A percentile compares a stretch with the other conserved stretches of the same genome.
Evolutionary conservation across 1,140 invertebrate species (phyloP).

Genomic region (Lerema accius): DNA sequence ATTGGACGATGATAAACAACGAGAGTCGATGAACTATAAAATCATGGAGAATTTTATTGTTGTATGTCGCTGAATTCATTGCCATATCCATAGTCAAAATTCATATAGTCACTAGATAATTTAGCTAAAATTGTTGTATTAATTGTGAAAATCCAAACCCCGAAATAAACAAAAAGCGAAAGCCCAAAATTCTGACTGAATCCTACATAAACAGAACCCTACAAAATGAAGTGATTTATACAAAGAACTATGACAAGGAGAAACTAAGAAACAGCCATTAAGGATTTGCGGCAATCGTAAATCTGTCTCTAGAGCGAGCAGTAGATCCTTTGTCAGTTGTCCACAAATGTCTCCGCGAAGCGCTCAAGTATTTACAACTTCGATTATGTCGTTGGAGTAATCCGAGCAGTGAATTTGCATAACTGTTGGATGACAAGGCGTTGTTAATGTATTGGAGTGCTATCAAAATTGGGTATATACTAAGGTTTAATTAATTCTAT

Average conservation of each 20-base stretch:
- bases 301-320: slow-evolving; percentile 1
- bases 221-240: background rate
- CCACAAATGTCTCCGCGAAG: slow-evolving; percentile 5
- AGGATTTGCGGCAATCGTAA: slow-evolving; percentile 18
- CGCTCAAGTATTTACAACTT: slow-evolving; percentile 13
- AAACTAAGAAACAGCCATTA: slow-evolving; percentile 10
- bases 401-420: slow-evolving; percentile 8
- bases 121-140: too few species aligned
- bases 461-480: background rate
- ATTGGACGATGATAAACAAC: too few species aligned
- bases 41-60: too few species aligned
- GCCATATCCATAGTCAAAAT: too few species aligned
- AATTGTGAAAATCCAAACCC: too few species aligned
- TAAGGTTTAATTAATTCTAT: too few species aligned
- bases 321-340: slow-evolving; percentile 13
- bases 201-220: background rate
- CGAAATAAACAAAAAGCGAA: background rate
- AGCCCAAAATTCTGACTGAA: background rate
- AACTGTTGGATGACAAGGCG: background rate
- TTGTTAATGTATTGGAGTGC: background rate
- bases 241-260: slow-evolving; percentile 1
- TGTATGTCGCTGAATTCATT: too few species aligned
- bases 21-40: too few species aligned
- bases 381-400: slow-evolving; percentile 11
- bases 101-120: too few species aligned